Conservation (phyloP, 2,797 vertebrate genomes). For the Schizopygopsis malacanthus region DNA sequence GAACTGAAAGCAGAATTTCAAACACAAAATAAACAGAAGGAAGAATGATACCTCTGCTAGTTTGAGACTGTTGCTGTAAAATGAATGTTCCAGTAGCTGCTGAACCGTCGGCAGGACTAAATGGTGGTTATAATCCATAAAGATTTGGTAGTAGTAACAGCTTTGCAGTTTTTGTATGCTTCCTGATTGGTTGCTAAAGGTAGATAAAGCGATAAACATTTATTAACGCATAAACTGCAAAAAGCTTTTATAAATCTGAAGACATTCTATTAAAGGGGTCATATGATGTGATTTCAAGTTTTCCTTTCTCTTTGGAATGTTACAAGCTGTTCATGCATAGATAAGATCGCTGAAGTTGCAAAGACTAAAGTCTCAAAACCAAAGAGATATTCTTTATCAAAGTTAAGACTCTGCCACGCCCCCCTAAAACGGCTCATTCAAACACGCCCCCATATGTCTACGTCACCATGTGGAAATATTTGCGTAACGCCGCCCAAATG, state of each 20-base stretch:
- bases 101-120: constrained; percentile 79
- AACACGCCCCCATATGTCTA: too few species aligned
- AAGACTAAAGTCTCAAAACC: too few species aligned
- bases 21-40: neutral
- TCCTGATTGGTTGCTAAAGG: constrained; percentile 63
- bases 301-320: too few species aligned
- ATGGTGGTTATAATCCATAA: constrained; percentile 80
- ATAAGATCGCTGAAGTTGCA: too few species aligned
- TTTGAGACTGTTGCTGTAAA: constrained; percentile 73
- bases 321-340: too few species aligned
- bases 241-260: neutral
- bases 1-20: neutral
- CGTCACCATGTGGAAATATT: too few species aligned
- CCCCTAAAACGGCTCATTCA: too few species aligned
- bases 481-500: too few species aligned
- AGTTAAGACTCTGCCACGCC: too few species aligned
- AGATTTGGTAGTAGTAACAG: constrained; percentile 83
- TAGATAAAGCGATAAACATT: neutral
- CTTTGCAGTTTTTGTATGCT: constrained; percentile 75
- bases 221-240: neutral
- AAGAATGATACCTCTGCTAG: constrained; percentile 69
- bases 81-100: constrained; percentile 81
- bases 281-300: too few species aligned
- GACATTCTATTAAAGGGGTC: neutral
- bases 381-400: too few species aligned